Evolutionary conservation across 2,797 vertebrate genomes (phyloP), one percentile per base, ranked within the genome.

Genomic region (Thripadectes ignobilis): DNA sequence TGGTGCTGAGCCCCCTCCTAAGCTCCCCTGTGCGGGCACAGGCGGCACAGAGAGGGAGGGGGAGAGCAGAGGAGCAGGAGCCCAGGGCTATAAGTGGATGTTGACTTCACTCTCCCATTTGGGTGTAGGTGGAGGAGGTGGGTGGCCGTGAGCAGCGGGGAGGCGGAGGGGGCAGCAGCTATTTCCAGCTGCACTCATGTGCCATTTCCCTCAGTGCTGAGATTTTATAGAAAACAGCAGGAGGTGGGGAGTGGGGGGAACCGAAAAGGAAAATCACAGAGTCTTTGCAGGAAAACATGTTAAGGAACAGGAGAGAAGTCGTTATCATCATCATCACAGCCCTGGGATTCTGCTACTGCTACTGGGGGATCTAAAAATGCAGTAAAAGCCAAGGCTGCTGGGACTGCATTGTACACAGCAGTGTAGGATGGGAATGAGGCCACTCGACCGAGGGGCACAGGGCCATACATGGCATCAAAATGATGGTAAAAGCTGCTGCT

Each of bases 161-260:
- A 71, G 94, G 92, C 6, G 82, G 93, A 94, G 94, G 94, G 95
- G 95, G 88, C 85, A 82, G 54, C 48, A 13, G 79, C 92, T 96
- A 94, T 97, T 96, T 96, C 96, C 82, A 97, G 96, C 93, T 94
- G 94, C 79, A 84, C 93, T 94, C 92, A 61, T 91, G 89, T 91
- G 91, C 32, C 19, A 90, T 81, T 91, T 86, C 77, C 59, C 85
- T 72, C 73, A 4, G 79, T 5, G 17, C 54, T 10, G 85, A 62
- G 65, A 89, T 96, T 36, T 58, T 51, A 85, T 34, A 84, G 85
- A 49, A 88, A 88, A 62, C 74, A 77, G 93, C 94, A 79, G 89
- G 76, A 85, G 93, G 83, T 77, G 80, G 83, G 82, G 88, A 83
- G 93, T 41, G 23, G 85, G 90, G 88, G 83, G 69, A 39, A 91